These are phyloP conservation scores for Enteromius trimaculatus DNA, from an alignment of 2,797 vertebrate genomes.

Conservation along the genomic window DNA sequence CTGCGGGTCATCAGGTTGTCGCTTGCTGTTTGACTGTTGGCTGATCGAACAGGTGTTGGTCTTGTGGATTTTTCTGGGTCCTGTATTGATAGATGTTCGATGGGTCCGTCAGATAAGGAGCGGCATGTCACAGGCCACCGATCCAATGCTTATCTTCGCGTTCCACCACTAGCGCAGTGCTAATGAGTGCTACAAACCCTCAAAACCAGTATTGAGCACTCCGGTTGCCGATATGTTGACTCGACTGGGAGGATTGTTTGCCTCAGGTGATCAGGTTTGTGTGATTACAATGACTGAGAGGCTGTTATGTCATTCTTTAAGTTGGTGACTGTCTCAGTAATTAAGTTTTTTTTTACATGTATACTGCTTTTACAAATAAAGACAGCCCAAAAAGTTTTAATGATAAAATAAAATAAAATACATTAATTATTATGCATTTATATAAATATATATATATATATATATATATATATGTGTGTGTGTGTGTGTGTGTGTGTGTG, in stretches of 20 bases:
- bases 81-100: conserved; percentile 76
- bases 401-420: too few species aligned
- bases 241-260: conserved; percentile 38
- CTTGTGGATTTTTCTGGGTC: conserved; percentile 58
- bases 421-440: too few species aligned
- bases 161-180: conserved; percentile 68
- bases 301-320: conserved; percentile 22
- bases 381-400: not conserved
- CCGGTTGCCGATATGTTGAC: conserved; percentile 49
- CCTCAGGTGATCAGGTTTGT: conserved; percentile 29
- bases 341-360: not conserved
- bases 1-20: conserved; percentile 45
- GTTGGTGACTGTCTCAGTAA: not conserved
- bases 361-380: not conserved
- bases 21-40: conserved; percentile 48
- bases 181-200: conserved; percentile 71
- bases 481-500: too few species aligned
- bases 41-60: conserved; percentile 67
- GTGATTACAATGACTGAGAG: conserved; percentile 32
- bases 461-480: too few species aligned
- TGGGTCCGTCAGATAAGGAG: conserved; percentile 74
- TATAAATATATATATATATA: too few species aligned
- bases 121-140: conserved; percentile 74
- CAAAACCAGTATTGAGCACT: conserved; percentile 69
- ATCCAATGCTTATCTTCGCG: conserved; percentile 79